These are phyloP conservation scores for Erpetoichthys calabaricus DNA, from an alignment of 2,797 vertebrate genomes.

Conservation along the genomic window DNA sequence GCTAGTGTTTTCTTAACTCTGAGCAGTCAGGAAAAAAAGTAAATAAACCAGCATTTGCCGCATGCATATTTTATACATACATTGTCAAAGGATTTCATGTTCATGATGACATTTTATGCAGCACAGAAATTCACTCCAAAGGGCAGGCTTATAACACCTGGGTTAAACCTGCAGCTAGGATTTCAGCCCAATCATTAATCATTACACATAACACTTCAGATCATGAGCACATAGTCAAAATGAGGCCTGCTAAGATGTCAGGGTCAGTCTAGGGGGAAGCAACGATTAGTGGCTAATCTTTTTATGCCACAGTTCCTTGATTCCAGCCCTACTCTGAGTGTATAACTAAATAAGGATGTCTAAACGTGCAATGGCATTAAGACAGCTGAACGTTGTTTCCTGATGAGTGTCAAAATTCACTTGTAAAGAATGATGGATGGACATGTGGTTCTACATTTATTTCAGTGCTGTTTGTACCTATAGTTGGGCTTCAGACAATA, in stretches of 20 bases:
- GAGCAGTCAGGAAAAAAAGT: too few species aligned
- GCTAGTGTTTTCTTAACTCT: too few species aligned
- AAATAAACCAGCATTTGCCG: too few species aligned
- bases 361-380: conserved; percentile 1
- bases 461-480: background rate
- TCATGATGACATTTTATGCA: background rate
- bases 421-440: background rate
- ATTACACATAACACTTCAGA: background rate
- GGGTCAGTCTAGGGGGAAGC: background rate
- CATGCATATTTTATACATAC: too few species aligned
- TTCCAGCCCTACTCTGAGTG: background rate
- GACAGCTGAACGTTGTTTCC: background rate
- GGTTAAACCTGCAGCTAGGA: background rate
- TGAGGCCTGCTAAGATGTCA: background rate
- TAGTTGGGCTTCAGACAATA: too few species aligned
- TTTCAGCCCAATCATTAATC: conserved; percentile 9
- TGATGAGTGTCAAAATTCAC: background rate
- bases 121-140: background rate
- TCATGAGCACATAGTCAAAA: background rate
- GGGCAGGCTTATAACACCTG: background rate
- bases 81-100: too few species aligned
- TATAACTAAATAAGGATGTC: conserved; percentile 7
- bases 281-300: background rate
- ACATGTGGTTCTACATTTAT: background rate
- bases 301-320: background rate